A percentile compares a stretch with the other conserved stretches of the same genome.
Conservation (phyloP, 2,797 vertebrate species). For the Neoniphon sammara region DNA sequence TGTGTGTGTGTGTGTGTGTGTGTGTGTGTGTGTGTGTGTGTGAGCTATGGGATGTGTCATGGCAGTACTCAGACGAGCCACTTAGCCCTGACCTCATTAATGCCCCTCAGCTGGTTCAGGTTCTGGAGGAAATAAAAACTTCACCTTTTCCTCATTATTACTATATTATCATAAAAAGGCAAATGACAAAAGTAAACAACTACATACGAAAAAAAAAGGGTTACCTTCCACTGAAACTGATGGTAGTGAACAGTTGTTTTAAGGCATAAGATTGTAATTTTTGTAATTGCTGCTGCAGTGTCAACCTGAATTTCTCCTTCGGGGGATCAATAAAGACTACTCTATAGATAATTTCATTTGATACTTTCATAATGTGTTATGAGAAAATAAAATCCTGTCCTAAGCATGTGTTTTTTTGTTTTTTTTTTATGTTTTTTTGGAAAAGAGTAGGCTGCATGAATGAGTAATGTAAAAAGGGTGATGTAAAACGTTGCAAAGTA, state of each 20-base stretch:
- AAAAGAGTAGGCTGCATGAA: background rate
- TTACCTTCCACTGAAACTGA: constrained; percentile 10
- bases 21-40: constrained; percentile 17
- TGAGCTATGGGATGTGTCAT: constrained; percentile 25
- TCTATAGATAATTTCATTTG: background rate
- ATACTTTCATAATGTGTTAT: background rate
- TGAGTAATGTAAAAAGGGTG: background rate
- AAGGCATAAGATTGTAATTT: too few relatives aligned
- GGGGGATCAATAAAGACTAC: too few relatives aligned
- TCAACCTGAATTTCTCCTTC: too few relatives aligned
- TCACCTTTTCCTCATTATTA: constrained; percentile 35
- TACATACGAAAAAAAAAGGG: background rate
- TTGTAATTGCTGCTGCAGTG: too few relatives aligned
- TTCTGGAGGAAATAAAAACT: constrained; percentile 29
- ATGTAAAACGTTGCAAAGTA: too few relatives aligned
- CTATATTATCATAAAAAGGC: constrained; percentile 17
- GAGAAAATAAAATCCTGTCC: background rate
- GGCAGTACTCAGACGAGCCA: constrained; percentile 46
- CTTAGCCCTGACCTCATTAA: constrained; percentile 39
- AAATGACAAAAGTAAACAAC: constrained; percentile 10
- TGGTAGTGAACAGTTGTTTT: background rate
- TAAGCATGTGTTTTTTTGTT: background rate
- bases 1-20: too few relatives aligned
- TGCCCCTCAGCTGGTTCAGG: constrained; percentile 11
- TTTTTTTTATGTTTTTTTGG: too few relatives aligned